Conservation (phyloP, 2,888 invertebrate species). For the Synanthedon myopaeformis region DNA sequence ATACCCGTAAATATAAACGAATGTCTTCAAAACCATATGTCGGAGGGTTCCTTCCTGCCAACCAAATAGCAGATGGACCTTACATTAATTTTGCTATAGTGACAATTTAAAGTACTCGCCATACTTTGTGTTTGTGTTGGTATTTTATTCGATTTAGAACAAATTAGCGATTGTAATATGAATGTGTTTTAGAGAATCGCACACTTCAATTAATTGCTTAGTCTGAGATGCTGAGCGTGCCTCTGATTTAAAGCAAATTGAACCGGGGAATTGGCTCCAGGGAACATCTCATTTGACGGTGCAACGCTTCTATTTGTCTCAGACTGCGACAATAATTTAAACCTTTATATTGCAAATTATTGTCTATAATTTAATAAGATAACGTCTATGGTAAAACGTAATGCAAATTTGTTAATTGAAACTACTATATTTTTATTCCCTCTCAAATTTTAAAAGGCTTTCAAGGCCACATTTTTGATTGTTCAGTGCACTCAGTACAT, state of each 20-base stretch:
- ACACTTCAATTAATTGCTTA: neutral
- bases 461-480: too few species aligned
- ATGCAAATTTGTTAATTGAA: too few species aligned
- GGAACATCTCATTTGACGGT: conserved; percentile 61
- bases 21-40: too few species aligned
- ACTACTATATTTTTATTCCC: too few species aligned
- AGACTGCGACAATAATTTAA: conserved; percentile 5
- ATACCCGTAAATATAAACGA: too few species aligned
- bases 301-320: conserved; percentile 59
- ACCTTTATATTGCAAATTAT: neutral
- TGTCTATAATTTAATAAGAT: too few species aligned
- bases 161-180: neutral
- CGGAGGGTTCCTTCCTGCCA: too few species aligned
- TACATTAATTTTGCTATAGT: neutral
- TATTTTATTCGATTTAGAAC: neutral
- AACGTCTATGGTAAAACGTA: too few species aligned
- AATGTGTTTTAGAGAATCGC: neutral
- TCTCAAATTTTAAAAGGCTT: too few species aligned
- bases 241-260: conserved; percentile 64
- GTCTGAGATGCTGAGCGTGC: neutral
- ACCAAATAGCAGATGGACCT: too few species aligned
- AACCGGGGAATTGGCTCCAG: conserved; percentile 54
- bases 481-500: too few species aligned
- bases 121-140: too few species aligned
- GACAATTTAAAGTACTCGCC: neutral